phyloP scores from a whole-genome alignment of 30 jellyfish, hydroid and myxozoan genomes.

The Aurelia aurita region DNA sequence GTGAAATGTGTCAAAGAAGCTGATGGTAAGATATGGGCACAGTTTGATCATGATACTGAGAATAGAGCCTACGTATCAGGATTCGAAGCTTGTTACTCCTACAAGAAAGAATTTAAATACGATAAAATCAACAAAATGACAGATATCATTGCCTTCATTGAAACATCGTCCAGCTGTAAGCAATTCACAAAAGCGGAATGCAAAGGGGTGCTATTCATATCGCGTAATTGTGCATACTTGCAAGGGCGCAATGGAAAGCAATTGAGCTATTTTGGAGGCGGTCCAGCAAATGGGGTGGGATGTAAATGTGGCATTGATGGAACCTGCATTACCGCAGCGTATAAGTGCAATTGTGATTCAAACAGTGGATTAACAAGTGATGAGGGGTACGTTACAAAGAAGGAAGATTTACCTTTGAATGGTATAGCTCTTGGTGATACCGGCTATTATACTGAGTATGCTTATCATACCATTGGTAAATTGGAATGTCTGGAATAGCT shows the following conservation, averaged over 20 bases:
- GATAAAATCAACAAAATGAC: too few relatives aligned
- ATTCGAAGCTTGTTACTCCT: too few relatives aligned
- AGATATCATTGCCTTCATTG: too few relatives aligned
- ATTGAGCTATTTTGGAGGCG: conserved; percentile 51
- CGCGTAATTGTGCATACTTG: background rate
- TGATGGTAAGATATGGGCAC: background rate
- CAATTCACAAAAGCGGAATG: too few relatives aligned
- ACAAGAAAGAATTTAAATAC: too few relatives aligned
- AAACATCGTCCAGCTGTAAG: too few relatives aligned
- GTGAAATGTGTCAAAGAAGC: background rate
- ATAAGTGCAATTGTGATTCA: conserved; percentile 42
- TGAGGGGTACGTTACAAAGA: conserved; percentile 34
- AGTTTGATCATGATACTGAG: background rate
- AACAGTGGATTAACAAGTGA: background rate
- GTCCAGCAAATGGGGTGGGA: conserved; percentile 49
- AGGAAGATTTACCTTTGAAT: conserved; percentile 23
- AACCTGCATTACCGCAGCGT: background rate
- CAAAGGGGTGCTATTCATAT: too few relatives aligned
- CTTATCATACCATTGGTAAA: conserved; percentile 8
- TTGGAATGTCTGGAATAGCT: conserved; percentile 7
- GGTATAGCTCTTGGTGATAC: conserved; percentile 19
- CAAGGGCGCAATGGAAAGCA: conserved; percentile 18
- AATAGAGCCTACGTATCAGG: background rate
- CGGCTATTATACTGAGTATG: background rate
- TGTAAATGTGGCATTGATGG: conserved; percentile 43